Conservation (phyloP, 2,113 vertebrate genomes). For the Notarius lentiginosus region DNA sequence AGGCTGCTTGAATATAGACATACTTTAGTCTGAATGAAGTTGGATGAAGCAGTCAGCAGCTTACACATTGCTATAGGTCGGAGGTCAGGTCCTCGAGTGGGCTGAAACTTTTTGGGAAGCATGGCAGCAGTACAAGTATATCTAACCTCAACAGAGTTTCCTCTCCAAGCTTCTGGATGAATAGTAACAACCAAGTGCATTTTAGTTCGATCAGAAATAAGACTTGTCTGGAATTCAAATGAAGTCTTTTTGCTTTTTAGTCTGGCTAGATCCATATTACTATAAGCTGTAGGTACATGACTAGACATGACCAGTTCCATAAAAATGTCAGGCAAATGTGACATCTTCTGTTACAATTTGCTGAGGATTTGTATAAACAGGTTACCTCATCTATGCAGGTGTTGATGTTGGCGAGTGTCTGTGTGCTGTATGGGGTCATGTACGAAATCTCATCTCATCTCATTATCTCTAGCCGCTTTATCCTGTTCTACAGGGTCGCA, state of each 20-base stretch:
- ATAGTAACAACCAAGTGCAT: neutral
- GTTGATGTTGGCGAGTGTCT: neutral
- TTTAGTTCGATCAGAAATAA: neutral
- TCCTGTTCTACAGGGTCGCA: too few relatives aligned
- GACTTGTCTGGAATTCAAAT: conserved; percentile 4
- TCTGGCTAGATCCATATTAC: neutral
- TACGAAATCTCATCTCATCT: too few relatives aligned
- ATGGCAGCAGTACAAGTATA: neutral
- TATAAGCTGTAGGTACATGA: neutral
- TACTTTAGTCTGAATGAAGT: neutral
- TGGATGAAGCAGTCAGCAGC: neutral
- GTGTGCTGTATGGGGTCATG: neutral
- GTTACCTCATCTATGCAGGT: conserved; percentile 13
- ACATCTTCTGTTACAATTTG: conserved; percentile 20
- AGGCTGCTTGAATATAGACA: neutral
- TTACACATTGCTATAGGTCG: neutral
- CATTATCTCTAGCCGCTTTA: too few relatives aligned
- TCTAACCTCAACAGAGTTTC: neutral
- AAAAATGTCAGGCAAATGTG: neutral
- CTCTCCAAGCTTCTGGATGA: neutral
- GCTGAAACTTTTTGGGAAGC: neutral
- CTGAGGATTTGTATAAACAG: conserved; percentile 5
- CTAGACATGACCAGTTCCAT: neutral
- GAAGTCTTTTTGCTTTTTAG: neutral
- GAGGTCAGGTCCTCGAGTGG: neutral